These are phyloP conservation scores for Drosophila mojavensis DNA, from an alignment of 1,140 invertebrate species.

Conservation along the genomic window DNA sequence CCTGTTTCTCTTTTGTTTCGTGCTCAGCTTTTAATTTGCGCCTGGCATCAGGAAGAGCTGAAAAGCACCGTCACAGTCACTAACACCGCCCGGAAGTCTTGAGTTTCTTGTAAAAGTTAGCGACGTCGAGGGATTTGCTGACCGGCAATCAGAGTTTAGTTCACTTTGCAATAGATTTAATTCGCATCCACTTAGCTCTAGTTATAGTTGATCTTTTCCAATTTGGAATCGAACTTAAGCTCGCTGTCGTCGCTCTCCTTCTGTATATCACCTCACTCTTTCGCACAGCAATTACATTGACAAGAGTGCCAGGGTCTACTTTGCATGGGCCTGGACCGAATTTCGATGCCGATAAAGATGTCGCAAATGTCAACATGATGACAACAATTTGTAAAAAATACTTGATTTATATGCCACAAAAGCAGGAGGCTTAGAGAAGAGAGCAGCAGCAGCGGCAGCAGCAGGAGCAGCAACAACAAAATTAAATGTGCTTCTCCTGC, in stretches of 20 bases:
- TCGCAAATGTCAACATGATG: constrained; percentile 82
- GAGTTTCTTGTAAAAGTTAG: constrained; percentile 61
- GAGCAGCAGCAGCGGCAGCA: constrained; percentile 2
- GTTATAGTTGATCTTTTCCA: constrained; percentile 18
- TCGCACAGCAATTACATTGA: constrained; percentile 41
- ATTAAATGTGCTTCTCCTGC: constrained; percentile 67
- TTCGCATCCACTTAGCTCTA: constrained; percentile 19
- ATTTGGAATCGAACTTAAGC: background rate
- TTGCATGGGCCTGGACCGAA: constrained; percentile 29
- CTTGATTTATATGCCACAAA: constrained; percentile 73
- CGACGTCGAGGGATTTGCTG: constrained; percentile 16
- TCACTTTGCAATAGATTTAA: background rate
- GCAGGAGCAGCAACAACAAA: constrained; percentile 50
- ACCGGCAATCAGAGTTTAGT: background rate
- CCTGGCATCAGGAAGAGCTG: constrained; percentile 1
- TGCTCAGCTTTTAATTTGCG: constrained; percentile 18
- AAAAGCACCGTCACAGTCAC: constrained; percentile 15
- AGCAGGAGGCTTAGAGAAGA: background rate
- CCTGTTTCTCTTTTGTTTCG: constrained; percentile 40
- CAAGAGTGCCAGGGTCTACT: constrained; percentile 13
- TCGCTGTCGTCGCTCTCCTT: background rate
- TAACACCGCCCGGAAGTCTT: constrained; percentile 61
- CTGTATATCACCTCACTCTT: background rate
- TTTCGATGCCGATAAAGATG: constrained; percentile 72
- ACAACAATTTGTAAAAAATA: constrained; percentile 83